Evolutionary conservation across 2,113 vertebrate species (phyloP), one percentile per base, ranked within the genome.

Genomic region (Labeo catla): DNA sequence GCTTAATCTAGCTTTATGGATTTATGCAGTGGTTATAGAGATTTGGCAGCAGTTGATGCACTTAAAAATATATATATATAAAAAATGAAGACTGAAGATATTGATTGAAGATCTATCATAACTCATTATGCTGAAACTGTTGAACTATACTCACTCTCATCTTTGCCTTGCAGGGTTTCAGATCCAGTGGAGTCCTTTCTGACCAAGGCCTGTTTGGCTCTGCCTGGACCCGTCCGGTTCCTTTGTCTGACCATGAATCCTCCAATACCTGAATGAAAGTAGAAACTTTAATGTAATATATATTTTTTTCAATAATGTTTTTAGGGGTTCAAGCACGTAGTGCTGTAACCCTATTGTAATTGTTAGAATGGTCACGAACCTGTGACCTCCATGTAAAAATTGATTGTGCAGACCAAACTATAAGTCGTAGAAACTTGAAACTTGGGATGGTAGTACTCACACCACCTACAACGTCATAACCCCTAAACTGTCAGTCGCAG

Each of bases 241-340:
- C 98, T 96, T 91, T 99, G 98, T 76, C 98, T 97, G 45, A 99
- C 98, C 98, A 99, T 99, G 92, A 99, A 99, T 72, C 98, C 98
- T 87, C 98, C 98, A 76, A 99, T 99, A 78, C 98, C 98, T 97
- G 91, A 57, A 10, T n/a, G 19, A 70, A 70, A 70, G 34, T 7
- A 19, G 63, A 66, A 66, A 66, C 23, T 15, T 66, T 10, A 66
- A 49, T 47, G 47, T 47, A 39, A 39, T 39, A 39, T 39, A 39
- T 39, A 39, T 39, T 39, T 39, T 28, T 28, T 28, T 28, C 28
- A 28, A 28, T 28, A 28, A 28, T 28, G 28, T 28, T 28, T 28
- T 28, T 28, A 28, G 28, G 28, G 28, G 28, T 28, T 28, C 28
- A 28, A 28, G 28, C 1, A 1, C 28, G 28, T 28, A 28, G 28